phyloP scores from a whole-genome alignment of 2,888 invertebrate species.

The Drosophila ezoana region DNA sequence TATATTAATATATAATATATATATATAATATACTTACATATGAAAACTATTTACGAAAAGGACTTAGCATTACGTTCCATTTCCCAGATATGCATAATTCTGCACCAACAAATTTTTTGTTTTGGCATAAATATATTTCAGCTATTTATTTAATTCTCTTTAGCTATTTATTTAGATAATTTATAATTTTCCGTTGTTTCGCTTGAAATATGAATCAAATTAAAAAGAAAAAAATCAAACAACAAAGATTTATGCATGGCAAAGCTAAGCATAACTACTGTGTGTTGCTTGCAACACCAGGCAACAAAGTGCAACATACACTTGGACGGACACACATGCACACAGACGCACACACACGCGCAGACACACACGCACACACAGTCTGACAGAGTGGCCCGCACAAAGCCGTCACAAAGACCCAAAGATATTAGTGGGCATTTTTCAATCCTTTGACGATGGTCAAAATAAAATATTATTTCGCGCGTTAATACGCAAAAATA shows the following conservation, averaged over 20 bases:
- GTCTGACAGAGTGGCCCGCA: conserved; percentile 33
- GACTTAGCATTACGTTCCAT: too few species aligned
- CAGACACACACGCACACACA: conserved; percentile 6
- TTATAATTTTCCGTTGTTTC: neutral
- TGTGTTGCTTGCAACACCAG: conserved; percentile 16
- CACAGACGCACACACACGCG: neutral
- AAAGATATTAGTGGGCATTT: conserved; percentile 84
- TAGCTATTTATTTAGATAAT: neutral
- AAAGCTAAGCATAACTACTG: conserved; percentile 37
- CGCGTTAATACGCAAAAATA: conserved; percentile 83
- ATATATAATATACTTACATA: too few species aligned
- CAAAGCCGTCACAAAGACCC: conserved; percentile 77
- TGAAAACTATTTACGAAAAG: too few species aligned
- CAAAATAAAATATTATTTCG: conserved; percentile 83
- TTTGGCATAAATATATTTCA: neutral
- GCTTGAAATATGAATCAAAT: conserved; percentile 13
- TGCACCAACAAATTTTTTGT: neutral
- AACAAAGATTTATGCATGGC: conserved; percentile 35
- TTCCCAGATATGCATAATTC: too few species aligned
- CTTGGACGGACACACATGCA: neutral
- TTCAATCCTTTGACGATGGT: conserved; percentile 85
- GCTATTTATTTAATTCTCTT: neutral
- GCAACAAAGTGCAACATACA: conserved; percentile 5
- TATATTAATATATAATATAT: too few species aligned
- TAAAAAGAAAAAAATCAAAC: conserved; percentile 15